Percentiles rank a stretch among this genome's conserved stretches.
Conservation (phyloP, 2,797 vertebrate genomes). For the Lepidocolaptes lacrymiger region DNA sequence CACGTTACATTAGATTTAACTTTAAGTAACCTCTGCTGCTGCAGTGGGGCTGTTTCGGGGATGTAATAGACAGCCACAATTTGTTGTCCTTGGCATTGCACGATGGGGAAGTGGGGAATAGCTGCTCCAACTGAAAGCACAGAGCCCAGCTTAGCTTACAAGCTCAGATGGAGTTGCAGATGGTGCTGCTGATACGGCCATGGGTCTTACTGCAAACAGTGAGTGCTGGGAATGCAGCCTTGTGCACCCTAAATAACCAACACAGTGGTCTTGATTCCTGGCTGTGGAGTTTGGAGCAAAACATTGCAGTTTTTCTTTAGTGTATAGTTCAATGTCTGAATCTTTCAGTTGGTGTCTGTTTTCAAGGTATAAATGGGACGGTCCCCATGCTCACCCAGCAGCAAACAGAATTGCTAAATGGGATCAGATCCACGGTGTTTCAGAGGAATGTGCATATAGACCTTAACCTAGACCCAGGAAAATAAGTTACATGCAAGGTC, state of each 20-base stretch:
- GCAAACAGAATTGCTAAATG: background rate
- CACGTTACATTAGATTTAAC: background rate
- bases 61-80: background rate
- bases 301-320: background rate
- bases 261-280: background rate
- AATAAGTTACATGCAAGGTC: background rate
- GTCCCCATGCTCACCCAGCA: background rate
- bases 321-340: background rate
- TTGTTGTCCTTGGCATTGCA: background rate
- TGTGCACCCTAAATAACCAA: background rate
- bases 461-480: background rate
- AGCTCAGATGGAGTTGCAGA: conserved; percentile 12
- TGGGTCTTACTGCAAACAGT: background rate
- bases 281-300: background rate
- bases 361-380: background rate
- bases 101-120: background rate
- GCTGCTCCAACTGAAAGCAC: background rate
- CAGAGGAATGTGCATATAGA: background rate
- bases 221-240: background rate
- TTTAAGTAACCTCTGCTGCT: background rate
- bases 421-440: accelerated
- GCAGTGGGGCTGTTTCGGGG: background rate
- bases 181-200: background rate
- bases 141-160: background rate
- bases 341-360: background rate